Evolutionary conservation across 2,888 invertebrate genomes (phyloP).

Genomic region (Lasioglossum oenotherae): DNA sequence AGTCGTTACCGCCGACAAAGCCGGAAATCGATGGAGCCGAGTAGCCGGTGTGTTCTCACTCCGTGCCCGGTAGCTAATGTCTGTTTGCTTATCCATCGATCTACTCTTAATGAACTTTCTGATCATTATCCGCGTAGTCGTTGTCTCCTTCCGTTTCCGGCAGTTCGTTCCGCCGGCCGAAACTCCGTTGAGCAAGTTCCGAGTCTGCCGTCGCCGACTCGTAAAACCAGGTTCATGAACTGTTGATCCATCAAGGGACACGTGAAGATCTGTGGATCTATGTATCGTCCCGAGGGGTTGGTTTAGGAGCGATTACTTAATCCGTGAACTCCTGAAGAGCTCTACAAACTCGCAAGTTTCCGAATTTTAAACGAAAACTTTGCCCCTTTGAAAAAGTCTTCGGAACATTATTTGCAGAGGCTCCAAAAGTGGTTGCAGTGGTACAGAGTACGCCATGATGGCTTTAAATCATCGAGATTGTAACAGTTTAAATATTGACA

Average conservation of each 20-base stretch:
- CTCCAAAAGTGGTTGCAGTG: background rate
- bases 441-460: background rate
- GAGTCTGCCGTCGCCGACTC: background rate
- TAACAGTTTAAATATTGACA: background rate
- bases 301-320: background rate
- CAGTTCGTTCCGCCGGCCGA: constrained; percentile 10
- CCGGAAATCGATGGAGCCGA: constrained; percentile 62
- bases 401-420: background rate
- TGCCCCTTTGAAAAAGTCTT: background rate
- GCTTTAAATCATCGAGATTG: background rate
- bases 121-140: constrained; percentile 59
- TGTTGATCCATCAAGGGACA: constrained; percentile 5
- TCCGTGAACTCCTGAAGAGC: background rate
- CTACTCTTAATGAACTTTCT: constrained; percentile 63
- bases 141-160: constrained; percentile 43
- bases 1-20: constrained; percentile 57
- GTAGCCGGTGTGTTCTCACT: constrained; percentile 35
- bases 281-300: background rate
- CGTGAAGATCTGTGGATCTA: constrained; percentile 4
- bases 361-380: background rate
- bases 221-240: background rate
- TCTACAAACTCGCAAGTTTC: background rate
- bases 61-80: constrained; percentile 52
- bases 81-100: constrained; percentile 55
- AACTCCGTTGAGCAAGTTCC: constrained; percentile 27